Evolutionary conservation across 2,797 vertebrate species (phyloP).

Genomic region (Anniella stebbinsi): DNA sequence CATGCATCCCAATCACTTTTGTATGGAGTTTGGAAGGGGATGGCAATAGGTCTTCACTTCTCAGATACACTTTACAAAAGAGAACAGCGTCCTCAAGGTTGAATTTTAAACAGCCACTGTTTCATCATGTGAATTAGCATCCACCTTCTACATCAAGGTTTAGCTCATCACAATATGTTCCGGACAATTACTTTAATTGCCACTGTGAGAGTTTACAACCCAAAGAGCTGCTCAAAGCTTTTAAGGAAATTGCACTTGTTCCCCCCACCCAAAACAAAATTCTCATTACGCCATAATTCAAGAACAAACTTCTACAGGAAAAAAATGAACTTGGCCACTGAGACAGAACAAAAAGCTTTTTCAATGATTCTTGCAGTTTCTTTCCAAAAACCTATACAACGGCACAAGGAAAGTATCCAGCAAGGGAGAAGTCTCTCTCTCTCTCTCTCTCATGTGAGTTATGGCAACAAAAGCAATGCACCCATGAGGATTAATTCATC

Average conservation of each 20-base stretch:
- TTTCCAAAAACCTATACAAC: not conserved
- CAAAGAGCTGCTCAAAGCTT: slow-evolving; percentile 42
- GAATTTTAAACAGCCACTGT: not conserved
- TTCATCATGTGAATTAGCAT: not conserved
- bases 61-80: not conserved
- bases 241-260: slow-evolving; percentile 47
- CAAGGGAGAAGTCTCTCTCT: not conserved
- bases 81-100: not conserved
- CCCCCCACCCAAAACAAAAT: not conserved
- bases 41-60: not conserved
- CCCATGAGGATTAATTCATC: not conserved
- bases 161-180: slow-evolving; percentile 21
- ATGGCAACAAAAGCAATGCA: not conserved
- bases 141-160: not conserved
- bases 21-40: not conserved
- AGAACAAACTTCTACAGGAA: rapidly evolving
- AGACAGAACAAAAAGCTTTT: not conserved
- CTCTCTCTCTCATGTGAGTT: not conserved
- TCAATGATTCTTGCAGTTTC: slow-evolving; percentile 4
- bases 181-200: slow-evolving; percentile 31
- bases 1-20: not conserved
- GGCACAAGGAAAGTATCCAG: not conserved
- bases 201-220: slow-evolving; percentile 22
- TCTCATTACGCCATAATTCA: not conserved
- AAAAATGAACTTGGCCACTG: not conserved